Evolutionary conservation across 2,797 vertebrate genomes (phyloP), one percentile per base, ranked within the genome.

Genomic region (Enteromius treurensis): DNA sequence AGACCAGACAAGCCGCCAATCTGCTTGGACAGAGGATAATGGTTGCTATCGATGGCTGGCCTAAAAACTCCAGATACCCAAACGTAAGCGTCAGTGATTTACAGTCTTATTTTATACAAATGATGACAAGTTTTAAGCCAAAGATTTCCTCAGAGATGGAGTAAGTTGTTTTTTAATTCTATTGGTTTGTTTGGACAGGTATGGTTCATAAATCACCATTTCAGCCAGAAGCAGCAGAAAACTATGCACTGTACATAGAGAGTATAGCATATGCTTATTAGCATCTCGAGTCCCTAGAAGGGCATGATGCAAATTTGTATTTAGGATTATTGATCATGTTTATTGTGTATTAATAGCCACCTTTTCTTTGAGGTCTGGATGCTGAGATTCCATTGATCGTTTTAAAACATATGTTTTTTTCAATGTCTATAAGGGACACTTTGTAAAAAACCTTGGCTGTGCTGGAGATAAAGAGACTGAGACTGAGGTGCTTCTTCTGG

Each of bases 11-110:
- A 87, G 93, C 98, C 0, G 90, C 96, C 74, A 83, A 91, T 0
- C 90, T 99, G 88, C 95, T 95, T 67, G 97, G 97, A 70, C 96
- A 96, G 85, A 97, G 97, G 92, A 99, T 99, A 89, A 96, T 99
- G 90, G 98, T 99, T 89, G 95, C 97, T 84, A 95, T 99, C 65
- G 98, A 99, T 0, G 97, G 98, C 34, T 99, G 98, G 98, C 98
- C 97, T 37, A 97, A 94, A 92, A 94, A 96, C 93, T 99, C 98
- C 74, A 96, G 98, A 92, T 99, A 99, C 89, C 98, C 98, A 84
- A 98, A 99, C 78, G 98, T 99, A 93, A 94, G 96, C 87, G 70
- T 6, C 64, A 51, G 15, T 26, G 2, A 47, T 47, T 51, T 32
- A 32, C 26, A 1, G 45, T 49, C 7, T 73, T 45, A 34, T 13